Percentiles rank a stretch among this genome's conserved stretches.
Evolutionary conservation across 2,797 vertebrate genomes (phyloP).

Genomic region (Prionace glauca): DNA sequence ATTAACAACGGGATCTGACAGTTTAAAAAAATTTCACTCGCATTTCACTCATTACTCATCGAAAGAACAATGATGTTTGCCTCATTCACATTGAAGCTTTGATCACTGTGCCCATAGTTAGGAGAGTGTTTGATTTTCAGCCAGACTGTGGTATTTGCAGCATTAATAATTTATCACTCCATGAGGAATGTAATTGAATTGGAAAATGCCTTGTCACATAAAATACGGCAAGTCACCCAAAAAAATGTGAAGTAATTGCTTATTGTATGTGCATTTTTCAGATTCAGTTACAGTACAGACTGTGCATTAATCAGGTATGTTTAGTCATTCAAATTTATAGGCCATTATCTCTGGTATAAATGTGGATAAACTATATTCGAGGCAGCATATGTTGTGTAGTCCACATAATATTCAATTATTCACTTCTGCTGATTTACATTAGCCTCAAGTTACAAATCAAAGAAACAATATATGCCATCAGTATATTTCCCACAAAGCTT

Average conservation of each 20-base stretch:
- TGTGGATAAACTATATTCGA: background rate
- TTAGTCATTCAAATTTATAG: background rate
- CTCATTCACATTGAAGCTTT: background rate
- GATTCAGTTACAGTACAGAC: background rate
- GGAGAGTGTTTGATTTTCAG: conserved; percentile 2
- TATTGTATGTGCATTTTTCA: background rate
- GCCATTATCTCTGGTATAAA: background rate
- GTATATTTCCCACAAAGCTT: background rate
- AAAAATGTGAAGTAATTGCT: background rate
- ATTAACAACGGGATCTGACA: conserved; percentile 11
- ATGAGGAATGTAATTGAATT: conserved; percentile 12
- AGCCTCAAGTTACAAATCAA: background rate
- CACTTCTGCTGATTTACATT: background rate
- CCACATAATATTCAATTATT: background rate
- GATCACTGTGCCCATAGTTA: background rate
- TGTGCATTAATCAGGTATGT: background rate
- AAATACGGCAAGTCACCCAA: background rate
- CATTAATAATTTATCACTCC: background rate
- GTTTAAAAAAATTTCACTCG: background rate
- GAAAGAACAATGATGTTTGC: background rate
- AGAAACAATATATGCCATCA: background rate
- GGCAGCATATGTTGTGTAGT: background rate
- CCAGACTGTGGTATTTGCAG: background rate
- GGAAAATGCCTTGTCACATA: background rate
- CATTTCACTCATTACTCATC: background rate